phyloP scores from a whole-genome alignment of 1,140 invertebrate species.

The Trichomalopsis sarcophagae region DNA sequence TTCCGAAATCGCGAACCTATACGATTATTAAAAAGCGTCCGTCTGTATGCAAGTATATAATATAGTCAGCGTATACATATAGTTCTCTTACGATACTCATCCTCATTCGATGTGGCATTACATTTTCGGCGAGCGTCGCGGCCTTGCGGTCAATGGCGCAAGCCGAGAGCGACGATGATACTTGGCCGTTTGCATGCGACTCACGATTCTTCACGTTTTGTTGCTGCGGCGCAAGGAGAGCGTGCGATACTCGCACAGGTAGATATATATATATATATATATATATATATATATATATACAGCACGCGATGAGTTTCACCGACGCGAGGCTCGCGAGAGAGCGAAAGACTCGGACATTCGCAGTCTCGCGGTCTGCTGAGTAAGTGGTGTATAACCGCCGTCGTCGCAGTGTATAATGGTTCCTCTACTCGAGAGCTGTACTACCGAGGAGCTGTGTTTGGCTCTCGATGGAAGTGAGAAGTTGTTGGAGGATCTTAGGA shows the following conservation, averaged over 20 bases:
- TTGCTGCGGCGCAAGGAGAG: neutral
- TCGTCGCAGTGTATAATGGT: slow-evolving; percentile 50
- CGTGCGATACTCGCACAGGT: neutral
- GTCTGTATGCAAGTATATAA: neutral
- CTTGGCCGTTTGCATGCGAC: too few relatives aligned
- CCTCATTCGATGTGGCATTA: too few relatives aligned
- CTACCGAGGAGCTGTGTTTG: slow-evolving; percentile 57
- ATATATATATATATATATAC: too few relatives aligned
- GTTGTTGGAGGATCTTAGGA: slow-evolving; percentile 59
- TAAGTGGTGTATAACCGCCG: neutral
- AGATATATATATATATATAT: too few relatives aligned
- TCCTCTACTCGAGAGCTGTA: slow-evolving; percentile 59
- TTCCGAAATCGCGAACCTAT: neutral
- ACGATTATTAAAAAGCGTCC: neutral
- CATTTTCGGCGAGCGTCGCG: too few relatives aligned
- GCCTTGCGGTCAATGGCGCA: too few relatives aligned
- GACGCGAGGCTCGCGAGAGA: neutral
- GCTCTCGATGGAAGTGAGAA: slow-evolving; percentile 59
- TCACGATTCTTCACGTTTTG: neutral
- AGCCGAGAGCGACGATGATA: too few relatives aligned
- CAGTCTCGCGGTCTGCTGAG: neutral
- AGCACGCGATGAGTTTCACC: too few relatives aligned
- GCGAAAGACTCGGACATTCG: neutral
- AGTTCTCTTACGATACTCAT: too few relatives aligned
- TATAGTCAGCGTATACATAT: too few relatives aligned